phyloP scores from a whole-genome alignment of 92 coral and sea anemone genomes.

The Parazoanthus darwini region DNA sequence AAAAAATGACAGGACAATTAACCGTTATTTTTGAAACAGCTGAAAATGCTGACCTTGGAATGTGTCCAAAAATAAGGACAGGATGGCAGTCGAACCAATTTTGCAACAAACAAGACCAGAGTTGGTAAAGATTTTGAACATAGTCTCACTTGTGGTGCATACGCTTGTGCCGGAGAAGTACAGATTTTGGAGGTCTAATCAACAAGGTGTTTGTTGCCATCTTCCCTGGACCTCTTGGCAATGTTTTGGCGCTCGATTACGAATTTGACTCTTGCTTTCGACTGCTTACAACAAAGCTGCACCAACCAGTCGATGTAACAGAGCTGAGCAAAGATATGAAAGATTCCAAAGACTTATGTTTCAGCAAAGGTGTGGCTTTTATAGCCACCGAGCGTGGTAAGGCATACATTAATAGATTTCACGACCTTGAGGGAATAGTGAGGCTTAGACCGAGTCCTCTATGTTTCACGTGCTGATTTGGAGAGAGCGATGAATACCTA shows the following conservation, averaged over 20 bases:
- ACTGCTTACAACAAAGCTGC: slow-evolving; percentile 25
- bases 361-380: neutral
- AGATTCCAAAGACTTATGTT: slow-evolving; percentile 35
- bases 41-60: slow-evolving; percentile 52
- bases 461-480: slow-evolving; percentile 53
- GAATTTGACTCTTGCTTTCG: slow-evolving; percentile 39
- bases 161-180: slow-evolving; percentile 65
- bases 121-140: slow-evolving; percentile 6
- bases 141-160: slow-evolving; percentile 51
- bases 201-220: slow-evolving; percentile 46
- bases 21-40: too few relatives aligned
- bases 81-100: slow-evolving; percentile 66
- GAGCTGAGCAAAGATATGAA: slow-evolving; percentile 20
- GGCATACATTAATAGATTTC: too few relatives aligned
- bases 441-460: slow-evolving; percentile 49
- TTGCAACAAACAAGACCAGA: slow-evolving; percentile 48
- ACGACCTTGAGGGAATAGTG: slow-evolving; percentile 3
- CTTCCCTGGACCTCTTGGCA: slow-evolving; percentile 51
- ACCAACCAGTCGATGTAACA: slow-evolving; percentile 36
- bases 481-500: slow-evolving; percentile 41
- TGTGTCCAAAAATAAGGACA: slow-evolving; percentile 58
- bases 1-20: too few relatives aligned
- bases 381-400: slow-evolving; percentile 9
- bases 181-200: slow-evolving; percentile 59
- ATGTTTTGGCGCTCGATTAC: slow-evolving; percentile 53